These are phyloP conservation scores for Picus viridis DNA, from an alignment of 2,797 vertebrate species.

Conservation along the genomic window DNA sequence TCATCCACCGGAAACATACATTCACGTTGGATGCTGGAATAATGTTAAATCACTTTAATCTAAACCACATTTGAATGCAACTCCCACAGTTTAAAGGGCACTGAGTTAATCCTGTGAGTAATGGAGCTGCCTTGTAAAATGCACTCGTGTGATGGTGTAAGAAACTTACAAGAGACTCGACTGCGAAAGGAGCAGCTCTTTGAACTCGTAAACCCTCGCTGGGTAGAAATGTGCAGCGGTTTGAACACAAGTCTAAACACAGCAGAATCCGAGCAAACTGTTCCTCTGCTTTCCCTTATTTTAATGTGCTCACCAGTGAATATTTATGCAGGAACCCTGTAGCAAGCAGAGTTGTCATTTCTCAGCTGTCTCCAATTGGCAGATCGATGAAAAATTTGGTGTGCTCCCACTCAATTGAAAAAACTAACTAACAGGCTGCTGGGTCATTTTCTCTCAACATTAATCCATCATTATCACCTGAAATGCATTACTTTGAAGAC, in stretches of 20 bases:
- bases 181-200: slow-evolving; percentile 64
- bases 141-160: slow-evolving; percentile 49
- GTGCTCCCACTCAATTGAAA: slow-evolving; percentile 63
- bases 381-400: slow-evolving; percentile 74
- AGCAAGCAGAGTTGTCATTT: slow-evolving; percentile 60
- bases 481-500: slow-evolving; percentile 73
- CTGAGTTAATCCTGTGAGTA: slow-evolving; percentile 71
- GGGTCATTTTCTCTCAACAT: slow-evolving; percentile 68
- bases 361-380: slow-evolving; percentile 75
- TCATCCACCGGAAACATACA: slow-evolving; percentile 68
- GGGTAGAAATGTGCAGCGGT: slow-evolving; percentile 43
- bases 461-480: slow-evolving; percentile 79
- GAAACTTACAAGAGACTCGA: slow-evolving; percentile 65
- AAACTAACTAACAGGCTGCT: slow-evolving; percentile 73
- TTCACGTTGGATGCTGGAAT: slow-evolving; percentile 60
- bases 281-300: slow-evolving; percentile 41
- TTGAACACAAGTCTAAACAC: background rate
- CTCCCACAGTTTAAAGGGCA: slow-evolving; percentile 70
- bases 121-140: slow-evolving; percentile 65
- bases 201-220: slow-evolving; percentile 55
- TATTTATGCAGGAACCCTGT: slow-evolving; percentile 49
- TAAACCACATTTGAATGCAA: slow-evolving; percentile 71
- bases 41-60: slow-evolving; percentile 74
- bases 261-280: slow-evolving; percentile 17
- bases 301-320: slow-evolving; percentile 61